These are phyloP conservation scores for Aleiodes testaceus DNA, from an alignment of 2,888 invertebrate genomes.

Conservation along the genomic window DNA sequence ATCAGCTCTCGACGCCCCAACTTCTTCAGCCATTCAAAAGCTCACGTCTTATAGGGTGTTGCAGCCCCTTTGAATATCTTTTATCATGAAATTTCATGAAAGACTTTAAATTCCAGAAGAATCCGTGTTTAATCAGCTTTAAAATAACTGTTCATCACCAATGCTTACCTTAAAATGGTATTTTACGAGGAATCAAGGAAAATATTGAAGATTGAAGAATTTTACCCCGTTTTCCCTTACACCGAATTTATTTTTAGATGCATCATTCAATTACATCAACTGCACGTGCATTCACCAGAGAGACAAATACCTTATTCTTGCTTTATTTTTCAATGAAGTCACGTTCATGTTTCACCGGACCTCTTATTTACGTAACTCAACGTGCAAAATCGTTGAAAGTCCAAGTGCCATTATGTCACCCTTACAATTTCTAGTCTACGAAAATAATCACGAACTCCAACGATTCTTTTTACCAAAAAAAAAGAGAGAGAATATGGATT, in stretches of 20 bases:
- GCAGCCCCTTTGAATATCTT: slow-evolving; percentile 45
- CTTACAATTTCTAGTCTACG: slow-evolving; percentile 7
- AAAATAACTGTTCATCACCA: too few relatives aligned
- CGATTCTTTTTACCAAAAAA: neutral
- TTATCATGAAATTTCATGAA: slow-evolving; percentile 50
- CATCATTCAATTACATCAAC: slow-evolving; percentile 7
- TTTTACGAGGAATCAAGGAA: too few relatives aligned
- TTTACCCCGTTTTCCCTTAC: too few relatives aligned
- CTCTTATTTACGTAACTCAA: slow-evolving; percentile 60
- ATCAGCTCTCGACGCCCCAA: slow-evolving; percentile 27
- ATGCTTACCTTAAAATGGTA: too few relatives aligned
- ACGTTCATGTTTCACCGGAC: slow-evolving; percentile 58
- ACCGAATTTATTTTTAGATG: slow-evolving; percentile 37
- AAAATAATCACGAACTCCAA: slow-evolving; percentile 26
- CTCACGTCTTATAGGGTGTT: slow-evolving; percentile 36
- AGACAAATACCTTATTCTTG: slow-evolving; percentile 53
- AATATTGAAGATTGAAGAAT: too few relatives aligned
- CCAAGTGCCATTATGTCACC: slow-evolving; percentile 57
- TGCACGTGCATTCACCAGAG: slow-evolving; percentile 54
- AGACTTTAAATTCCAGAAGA: slow-evolving; percentile 45
- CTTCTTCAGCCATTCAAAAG: slow-evolving; percentile 18
- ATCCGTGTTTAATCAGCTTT: slow-evolving; percentile 52
- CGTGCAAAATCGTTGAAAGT: slow-evolving; percentile 54
- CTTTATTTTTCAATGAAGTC: slow-evolving; percentile 65
- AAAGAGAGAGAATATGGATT: neutral